Conservation (phyloP, 2,888 invertebrate genomes). For the Amphiduros pacificus region DNA sequence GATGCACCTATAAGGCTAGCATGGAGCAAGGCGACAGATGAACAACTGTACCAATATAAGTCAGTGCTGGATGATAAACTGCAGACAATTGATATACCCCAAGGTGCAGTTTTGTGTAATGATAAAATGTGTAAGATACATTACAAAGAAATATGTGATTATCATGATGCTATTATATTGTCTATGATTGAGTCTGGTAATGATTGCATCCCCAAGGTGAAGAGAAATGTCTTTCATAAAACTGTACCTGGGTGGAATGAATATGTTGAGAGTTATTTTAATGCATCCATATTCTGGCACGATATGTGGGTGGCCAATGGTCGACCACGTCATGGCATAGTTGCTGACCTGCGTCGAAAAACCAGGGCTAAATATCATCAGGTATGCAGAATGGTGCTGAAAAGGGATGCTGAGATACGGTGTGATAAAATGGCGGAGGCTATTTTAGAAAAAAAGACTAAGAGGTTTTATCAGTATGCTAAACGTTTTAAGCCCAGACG, state of each 20-base stretch:
- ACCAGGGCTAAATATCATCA: not conserved
- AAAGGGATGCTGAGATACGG: too few relatives aligned
- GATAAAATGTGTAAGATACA: not conserved
- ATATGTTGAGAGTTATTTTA: not conserved
- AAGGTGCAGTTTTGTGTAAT: not conserved
- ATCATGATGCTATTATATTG: constrained; percentile 1
- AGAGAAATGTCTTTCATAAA: not conserved
- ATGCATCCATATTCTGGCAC: constrained; percentile 1
- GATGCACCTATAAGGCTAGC: not conserved
- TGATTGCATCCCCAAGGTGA: not conserved
- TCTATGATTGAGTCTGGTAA: constrained; percentile 1
- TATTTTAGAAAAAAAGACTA: too few relatives aligned
- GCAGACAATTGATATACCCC: not conserved
- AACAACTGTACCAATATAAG: not conserved
- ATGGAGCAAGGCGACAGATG: not conserved
- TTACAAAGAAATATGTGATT: not conserved
- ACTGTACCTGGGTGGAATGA: constrained; percentile 1
- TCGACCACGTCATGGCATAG: not conserved
- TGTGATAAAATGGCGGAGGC: constrained; percentile 1
- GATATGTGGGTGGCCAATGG: constrained; percentile 1
- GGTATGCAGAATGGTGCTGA: not conserved
- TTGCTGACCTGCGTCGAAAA: not conserved
- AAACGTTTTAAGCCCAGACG: too few relatives aligned
- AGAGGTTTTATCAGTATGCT: too few relatives aligned
- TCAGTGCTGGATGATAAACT: too few relatives aligned